A percentile compares a stretch with the other conserved stretches of the same genome.
Evolutionary conservation across 2,888 invertebrate species (phyloP).

Genomic region (Callinectes sapidus): DNA sequence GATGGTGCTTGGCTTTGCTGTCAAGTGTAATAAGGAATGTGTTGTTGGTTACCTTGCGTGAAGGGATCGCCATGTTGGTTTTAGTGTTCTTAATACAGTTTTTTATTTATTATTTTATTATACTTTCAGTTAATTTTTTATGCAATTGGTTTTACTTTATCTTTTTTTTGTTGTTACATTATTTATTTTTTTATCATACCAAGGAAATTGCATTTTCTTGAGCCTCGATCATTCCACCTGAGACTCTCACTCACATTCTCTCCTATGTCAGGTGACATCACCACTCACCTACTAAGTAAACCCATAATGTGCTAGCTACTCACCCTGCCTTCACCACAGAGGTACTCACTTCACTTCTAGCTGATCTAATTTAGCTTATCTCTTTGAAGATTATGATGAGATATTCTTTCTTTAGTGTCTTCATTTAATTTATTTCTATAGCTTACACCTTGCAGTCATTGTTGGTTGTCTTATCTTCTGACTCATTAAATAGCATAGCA

Average conservation of each 20-base stretch:
- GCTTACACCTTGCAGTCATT: not conserved
- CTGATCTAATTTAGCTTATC: not conserved
- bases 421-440: not conserved
- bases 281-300: not conserved
- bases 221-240: not conserved
- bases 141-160: not conserved
- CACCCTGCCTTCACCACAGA: not conserved
- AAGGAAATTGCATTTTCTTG: not conserved
- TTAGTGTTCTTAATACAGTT: not conserved
- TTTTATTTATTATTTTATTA: not conserved
- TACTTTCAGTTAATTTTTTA: not conserved
- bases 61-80: not conserved
- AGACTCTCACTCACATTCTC: not conserved
- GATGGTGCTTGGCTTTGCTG: not conserved
- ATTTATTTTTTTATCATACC: not conserved
- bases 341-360: not conserved
- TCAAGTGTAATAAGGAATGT: not conserved
- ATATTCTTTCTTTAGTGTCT: not conserved
- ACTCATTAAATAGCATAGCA: not conserved
- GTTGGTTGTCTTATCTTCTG: not conserved
- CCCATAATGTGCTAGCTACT: not conserved
- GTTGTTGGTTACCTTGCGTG: not conserved
- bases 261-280: not conserved
- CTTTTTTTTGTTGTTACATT: not conserved
- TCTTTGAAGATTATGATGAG: not conserved